Base-by-base conservation (phyloP, 1,140 invertebrate genomes). In the Neodiprion pinetum region DNA sequence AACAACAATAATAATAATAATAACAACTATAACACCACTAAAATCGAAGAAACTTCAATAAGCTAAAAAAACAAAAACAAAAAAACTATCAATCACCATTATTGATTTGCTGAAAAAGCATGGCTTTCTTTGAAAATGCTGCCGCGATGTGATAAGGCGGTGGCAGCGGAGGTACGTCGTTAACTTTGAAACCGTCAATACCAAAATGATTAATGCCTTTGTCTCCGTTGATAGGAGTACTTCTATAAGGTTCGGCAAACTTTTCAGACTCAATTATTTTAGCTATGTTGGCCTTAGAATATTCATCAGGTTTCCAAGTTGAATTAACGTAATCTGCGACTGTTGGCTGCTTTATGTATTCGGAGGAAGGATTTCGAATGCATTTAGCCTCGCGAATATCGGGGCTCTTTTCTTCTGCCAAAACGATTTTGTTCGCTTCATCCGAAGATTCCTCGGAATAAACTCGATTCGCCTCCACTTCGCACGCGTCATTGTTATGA, bases 61-160 rank as follows among this genome's bases (percentile, higher is more conserved):
- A 40, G 28, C 28, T 5, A 40, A 40, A 40, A 40, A 40, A 70
- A 40, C 71, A 75, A 76, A 47, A 72, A 75, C 17, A n/a, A 61
- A 50, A 61, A 23, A 17, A 40, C 40, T 7, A 11, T 53, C 1
- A 17, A 47, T 67, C 48, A 83, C 84, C 77, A 67, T 81, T 81
- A 68, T 83, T 86, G 8, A 85, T 79, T 72, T 87, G 85, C 76
- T 88, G 84, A 75, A 90, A 88, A 78, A 90, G 80, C 79, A 89
- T 78, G 68, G 92, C 92, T 76, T 93, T 92, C 85, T 92, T 93
- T 1, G 92, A 93, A 80, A 92, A 92, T 7, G 90, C 91, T 7
- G 92, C 92, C 10, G 93, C 93, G 76, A 93, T 92, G 77, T 93
- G 92, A 87, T 93, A 93, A 1, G 93, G 92, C 2, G 93, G 93